Percentiles rank a stretch among this genome's conserved stretches.
These are phyloP conservation scores for Cheumatopsyche charites DNA, from an alignment of 1,140 invertebrate genomes.

Conservation along the genomic window DNA sequence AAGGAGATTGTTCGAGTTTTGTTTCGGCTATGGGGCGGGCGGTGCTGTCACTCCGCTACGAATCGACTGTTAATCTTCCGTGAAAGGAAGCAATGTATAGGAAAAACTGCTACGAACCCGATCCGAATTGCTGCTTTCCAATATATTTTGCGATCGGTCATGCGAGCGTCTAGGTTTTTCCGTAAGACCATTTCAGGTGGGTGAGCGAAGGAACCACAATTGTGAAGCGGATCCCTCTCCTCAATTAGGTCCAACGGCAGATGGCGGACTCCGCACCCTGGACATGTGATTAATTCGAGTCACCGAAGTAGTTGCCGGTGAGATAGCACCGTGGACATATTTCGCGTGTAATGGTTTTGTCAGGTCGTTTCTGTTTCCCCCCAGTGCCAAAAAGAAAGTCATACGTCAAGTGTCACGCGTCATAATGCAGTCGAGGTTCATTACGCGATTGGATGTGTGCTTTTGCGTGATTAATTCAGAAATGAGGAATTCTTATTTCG, in stretches of 20 bases:
- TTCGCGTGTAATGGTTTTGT: conserved; percentile 42
- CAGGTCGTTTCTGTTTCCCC: conserved; percentile 19
- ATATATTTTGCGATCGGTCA: not conserved
- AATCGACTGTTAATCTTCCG: conserved; percentile 25
- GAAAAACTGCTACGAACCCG: conserved; percentile 7
- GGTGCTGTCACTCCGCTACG: not conserved
- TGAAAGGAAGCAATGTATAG: conserved; percentile 18
- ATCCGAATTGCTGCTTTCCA: not conserved
- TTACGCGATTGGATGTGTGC: no score
- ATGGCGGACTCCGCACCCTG: conserved; percentile 1
- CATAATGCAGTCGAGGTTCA: no score
- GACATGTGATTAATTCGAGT: conserved; percentile 47
- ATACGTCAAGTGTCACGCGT: conserved; percentile 28
- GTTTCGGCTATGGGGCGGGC: not conserved
- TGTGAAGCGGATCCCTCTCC: conserved; percentile 28
- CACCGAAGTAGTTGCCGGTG: not conserved
- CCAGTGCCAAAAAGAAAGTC: not conserved
- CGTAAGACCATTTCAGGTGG: no score
- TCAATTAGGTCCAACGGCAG: conserved; percentile 47
- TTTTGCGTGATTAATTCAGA: no score
- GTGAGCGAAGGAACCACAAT: no score
- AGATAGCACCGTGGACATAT: conserved; percentile 44
- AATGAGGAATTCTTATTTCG: no score
- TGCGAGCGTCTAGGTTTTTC: no score
- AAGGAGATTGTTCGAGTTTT: not conserved